A percentile compares a stretch with the other conserved stretches of the same genome.
phyloP scores from a whole-genome alignment of 2,888 invertebrate genomes.

The Drosophila buzzatii region DNA sequence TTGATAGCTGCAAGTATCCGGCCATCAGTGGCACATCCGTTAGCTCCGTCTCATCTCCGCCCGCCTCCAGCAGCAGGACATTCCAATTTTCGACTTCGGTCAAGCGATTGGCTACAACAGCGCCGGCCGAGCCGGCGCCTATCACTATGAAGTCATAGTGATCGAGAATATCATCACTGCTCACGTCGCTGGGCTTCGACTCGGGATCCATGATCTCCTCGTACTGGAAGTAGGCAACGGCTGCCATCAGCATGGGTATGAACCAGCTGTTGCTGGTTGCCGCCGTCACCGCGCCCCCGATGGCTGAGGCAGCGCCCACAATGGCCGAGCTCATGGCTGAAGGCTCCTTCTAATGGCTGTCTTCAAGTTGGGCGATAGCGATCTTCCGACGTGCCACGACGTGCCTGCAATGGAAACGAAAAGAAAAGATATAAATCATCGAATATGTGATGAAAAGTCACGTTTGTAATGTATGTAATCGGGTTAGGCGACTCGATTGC shows the following conservation, averaged over 20 bases:
- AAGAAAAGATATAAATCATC: constrained; percentile 13
- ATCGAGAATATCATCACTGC: constrained; percentile 87
- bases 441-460: constrained; percentile 44
- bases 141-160: constrained; percentile 94
- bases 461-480: constrained; percentile 57
- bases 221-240: constrained; percentile 94
- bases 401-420: constrained; percentile 53
- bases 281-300: constrained; percentile 89
- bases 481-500: constrained; percentile 43
- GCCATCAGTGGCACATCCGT: constrained; percentile 95
- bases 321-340: constrained; percentile 88
- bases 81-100: constrained; percentile 93
- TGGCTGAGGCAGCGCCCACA: constrained; percentile 88
- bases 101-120: constrained; percentile 93
- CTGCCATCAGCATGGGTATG: constrained; percentile 93
- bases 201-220: constrained; percentile 94
- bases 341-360: constrained; percentile 8
- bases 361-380: constrained; percentile 2
- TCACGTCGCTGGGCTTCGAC: constrained; percentile 90
- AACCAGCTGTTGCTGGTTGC: constrained; percentile 92
- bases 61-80: constrained; percentile 93
- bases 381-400: constrained; percentile 30
- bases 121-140: constrained; percentile 95
- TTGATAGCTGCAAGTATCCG: constrained; percentile 93
- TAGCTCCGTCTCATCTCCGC: constrained; percentile 95